A percentile compares a stretch with the other conserved stretches of the same genome.
phyloP scores from a whole-genome alignment of 2,113 vertebrate species.

The Electrona antarctica region DNA sequence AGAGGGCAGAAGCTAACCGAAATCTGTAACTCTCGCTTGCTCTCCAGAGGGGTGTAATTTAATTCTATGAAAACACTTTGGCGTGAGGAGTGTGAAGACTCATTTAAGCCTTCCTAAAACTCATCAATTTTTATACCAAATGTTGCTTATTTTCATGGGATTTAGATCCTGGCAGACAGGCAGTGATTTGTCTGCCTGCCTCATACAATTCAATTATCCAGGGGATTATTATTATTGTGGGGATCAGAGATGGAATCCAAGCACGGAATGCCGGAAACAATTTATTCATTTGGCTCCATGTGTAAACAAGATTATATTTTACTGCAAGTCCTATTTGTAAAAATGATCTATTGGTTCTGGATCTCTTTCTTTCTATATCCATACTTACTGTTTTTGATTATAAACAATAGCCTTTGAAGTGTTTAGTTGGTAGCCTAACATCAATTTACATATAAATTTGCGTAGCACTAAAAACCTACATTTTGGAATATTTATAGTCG shows the following conservation, averaged over 20 bases:
- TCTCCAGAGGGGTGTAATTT: conserved; percentile 69
- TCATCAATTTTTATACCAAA: conserved; percentile 67
- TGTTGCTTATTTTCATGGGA: conserved; percentile 67
- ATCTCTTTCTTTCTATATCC: background rate
- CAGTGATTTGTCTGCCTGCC: conserved; percentile 40
- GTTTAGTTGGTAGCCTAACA: conserved; percentile 5
- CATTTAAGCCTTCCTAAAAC: conserved; percentile 66
- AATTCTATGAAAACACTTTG: conserved; percentile 69
- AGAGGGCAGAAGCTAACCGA: too few relatives aligned
- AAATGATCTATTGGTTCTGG: conserved; percentile 23
- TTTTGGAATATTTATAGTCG: conserved; percentile 27
- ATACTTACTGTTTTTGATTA: background rate
- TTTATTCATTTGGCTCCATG: conserved; percentile 5
- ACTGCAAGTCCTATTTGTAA: conserved; percentile 16
- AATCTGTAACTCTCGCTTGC: conserved; percentile 17
- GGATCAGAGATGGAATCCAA: conserved; percentile 32
- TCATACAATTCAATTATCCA: conserved; percentile 57
- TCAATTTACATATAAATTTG: conserved; percentile 8
- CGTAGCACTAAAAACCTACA: background rate
- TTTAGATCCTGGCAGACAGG: conserved; percentile 46
- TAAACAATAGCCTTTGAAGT: conserved; percentile 14
- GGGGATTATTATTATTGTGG: conserved; percentile 49
- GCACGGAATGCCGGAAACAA: conserved; percentile 22
- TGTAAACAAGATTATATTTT: conserved; percentile 14
- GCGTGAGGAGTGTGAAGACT: conserved; percentile 68